A percentile compares a stretch with the other conserved stretches of the same genome.
Evolutionary conservation across 2,113 vertebrate genomes (phyloP).

Genomic region (Stegastes partitus): DNA sequence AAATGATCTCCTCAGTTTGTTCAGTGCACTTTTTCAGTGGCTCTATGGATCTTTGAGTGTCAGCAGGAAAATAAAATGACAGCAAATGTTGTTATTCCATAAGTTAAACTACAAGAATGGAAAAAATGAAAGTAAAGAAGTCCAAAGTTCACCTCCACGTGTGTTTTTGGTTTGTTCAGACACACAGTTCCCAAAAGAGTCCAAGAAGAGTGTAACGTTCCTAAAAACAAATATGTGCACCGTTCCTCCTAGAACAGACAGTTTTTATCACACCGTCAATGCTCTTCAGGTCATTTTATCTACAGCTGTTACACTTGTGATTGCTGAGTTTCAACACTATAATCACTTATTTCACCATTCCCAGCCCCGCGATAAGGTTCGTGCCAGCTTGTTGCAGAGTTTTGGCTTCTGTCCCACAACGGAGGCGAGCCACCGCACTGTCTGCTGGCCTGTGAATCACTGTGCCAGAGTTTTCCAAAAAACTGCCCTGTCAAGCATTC

Average conservation of each 20-base stretch:
- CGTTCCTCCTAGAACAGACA: too few relatives aligned
- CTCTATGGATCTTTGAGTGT: too few relatives aligned
- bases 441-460: slow-evolving; percentile 43
- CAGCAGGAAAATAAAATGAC: too few relatives aligned
- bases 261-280: too few relatives aligned
- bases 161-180: too few relatives aligned
- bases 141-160: too few relatives aligned
- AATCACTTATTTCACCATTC: slow-evolving; percentile 30
- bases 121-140: too few relatives aligned
- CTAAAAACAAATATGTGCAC: too few relatives aligned
- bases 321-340: slow-evolving; percentile 14
- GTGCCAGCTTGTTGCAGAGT: slow-evolving; percentile 2
- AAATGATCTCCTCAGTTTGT: too few relatives aligned
- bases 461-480: slow-evolving; percentile 44
- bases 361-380: neutral
- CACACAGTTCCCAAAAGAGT: too few relatives aligned
- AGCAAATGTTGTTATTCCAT: neutral
- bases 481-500: slow-evolving; percentile 47
- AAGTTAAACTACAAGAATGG: neutral
- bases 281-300: neutral
- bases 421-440: slow-evolving; percentile 22
- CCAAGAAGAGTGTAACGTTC: too few relatives aligned
- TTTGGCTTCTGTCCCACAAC: slow-evolving; percentile 13
- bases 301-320: neutral
- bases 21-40: too few relatives aligned